Evolutionary conservation across 2,888 invertebrate genomes (phyloP), one percentile per base, ranked within the genome.

Genomic region (Pristionchus arcanus): DNA sequence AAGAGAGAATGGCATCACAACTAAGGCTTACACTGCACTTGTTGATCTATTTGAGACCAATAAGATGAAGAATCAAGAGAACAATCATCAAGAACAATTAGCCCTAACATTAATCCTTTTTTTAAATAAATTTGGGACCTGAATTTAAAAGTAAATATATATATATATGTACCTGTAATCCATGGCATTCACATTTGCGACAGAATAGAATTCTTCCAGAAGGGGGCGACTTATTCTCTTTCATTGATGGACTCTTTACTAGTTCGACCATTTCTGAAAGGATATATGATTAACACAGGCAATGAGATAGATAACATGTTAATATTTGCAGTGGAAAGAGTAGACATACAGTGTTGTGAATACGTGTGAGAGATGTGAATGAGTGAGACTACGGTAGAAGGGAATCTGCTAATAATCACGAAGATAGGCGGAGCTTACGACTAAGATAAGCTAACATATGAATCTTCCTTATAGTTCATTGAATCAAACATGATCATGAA

Each of bases 131-230:
- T n/a, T n/a, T n/a, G n/a, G n/a, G n/a, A n/a, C n/a, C n/a, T n/a
- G n/a, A n/a, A n/a, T n/a, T n/a, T n/a, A n/a, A n/a, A n/a, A n/a
- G n/a, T n/a, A 49, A 49, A 9, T 7, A 49, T 49, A 11, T 0
- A 49, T 11, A 3, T 49, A 1, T 49, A 49, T 13, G 13, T 15
- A 86, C 86, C 86, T 86, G 63, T 5, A 53, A 31, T 86, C 86
- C 86, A 25, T 86, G 86, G 31, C 86, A 86, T 86, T 86, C 86
- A 66, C 86, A 86, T 66, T 86, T 86, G 2, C 86, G n/a, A n/a
- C 86, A 86, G 66, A 66, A 86, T 2, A 86, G 66, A 63, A 86
- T 21, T 66, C 86, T 31, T 53, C 84, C 84, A 31, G 77, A 77
- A 16, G 63, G 42, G 9, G 86, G 86, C 13, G 63, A 63, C 63